A percentile compares a stretch with the other conserved stretches of the same genome.
Evolutionary conservation across 2,888 invertebrate genomes (phyloP).

Genomic region (Tinea trinotella): DNA sequence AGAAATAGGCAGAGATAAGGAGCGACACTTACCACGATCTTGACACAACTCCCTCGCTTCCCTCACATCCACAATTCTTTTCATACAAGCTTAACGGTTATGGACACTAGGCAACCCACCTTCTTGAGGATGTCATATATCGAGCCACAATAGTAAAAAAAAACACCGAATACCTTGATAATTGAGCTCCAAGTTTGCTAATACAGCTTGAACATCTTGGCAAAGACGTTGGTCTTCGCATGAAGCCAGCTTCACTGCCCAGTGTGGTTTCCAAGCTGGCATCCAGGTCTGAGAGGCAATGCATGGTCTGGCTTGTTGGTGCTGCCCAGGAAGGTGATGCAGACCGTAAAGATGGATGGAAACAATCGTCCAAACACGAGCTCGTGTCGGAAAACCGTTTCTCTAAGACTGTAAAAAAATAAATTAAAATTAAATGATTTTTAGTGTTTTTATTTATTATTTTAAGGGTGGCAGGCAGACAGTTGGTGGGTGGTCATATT

Average conservation of each 20-base stretch:
- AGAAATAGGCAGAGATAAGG: too few species aligned
- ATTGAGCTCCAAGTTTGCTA: conserved; percentile 79
- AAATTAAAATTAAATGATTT: too few species aligned
- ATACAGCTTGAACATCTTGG: conserved; percentile 84
- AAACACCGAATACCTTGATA: conserved; percentile 74
- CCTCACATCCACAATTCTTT: too few species aligned
- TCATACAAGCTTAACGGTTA: too few species aligned
- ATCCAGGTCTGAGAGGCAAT: conserved; percentile 60
- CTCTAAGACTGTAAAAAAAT: conserved; percentile 44
- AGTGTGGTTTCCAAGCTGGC: conserved; percentile 47
- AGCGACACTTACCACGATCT: too few species aligned
- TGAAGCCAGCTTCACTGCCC: conserved; percentile 50
- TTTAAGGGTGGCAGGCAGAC: too few species aligned
- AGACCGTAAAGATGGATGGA: conserved; percentile 52
- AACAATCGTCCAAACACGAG: conserved; percentile 59
- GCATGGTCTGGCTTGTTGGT: conserved; percentile 60
- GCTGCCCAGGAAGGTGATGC: conserved; percentile 59
- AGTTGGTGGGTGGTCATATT: too few species aligned
- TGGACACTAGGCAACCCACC: too few species aligned
- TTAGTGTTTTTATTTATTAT: too few species aligned
- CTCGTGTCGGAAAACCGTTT: conserved; percentile 62
- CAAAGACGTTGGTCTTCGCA: conserved; percentile 52
- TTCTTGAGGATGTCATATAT: too few species aligned
- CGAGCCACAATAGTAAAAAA: too few species aligned
- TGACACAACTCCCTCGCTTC: too few species aligned